phyloP scores from a whole-genome alignment of 2,797 vertebrate genomes.

The Acomys russatus region DNA sequence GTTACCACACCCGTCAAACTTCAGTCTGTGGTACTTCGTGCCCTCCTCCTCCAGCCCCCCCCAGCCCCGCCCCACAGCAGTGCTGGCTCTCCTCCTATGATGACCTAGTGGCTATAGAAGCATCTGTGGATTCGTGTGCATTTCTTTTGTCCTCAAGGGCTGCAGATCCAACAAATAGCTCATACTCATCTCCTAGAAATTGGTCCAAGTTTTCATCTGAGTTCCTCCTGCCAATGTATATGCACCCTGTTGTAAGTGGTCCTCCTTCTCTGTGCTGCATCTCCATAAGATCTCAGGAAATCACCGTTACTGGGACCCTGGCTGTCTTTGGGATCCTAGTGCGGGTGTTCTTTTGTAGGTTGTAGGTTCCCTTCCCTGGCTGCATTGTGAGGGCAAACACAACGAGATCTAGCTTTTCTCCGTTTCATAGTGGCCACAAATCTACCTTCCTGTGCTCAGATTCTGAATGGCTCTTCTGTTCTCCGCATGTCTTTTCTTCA shows the following conservation, averaged over 20 bases:
- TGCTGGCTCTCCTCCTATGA: too few relatives aligned
- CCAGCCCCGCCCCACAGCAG: too few relatives aligned
- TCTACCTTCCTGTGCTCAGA: not conserved
- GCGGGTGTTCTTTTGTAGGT: not conserved
- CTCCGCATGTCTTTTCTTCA: not conserved
- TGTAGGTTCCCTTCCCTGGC: not conserved
- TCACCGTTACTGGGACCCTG: not conserved
- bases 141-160: too few relatives aligned
- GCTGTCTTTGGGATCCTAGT: not conserved
- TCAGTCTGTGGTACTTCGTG: accelerated
- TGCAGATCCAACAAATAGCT: accelerated
- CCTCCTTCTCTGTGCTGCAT: not conserved
- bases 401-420: not conserved
- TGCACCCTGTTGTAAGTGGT: not conserved
- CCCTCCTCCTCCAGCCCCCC: too few relatives aligned
- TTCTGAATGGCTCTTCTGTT: too few relatives aligned
- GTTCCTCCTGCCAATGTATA: accelerated
- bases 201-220: not conserved
- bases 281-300: not conserved
- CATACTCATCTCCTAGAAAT: accelerated
- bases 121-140: accelerated
- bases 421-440: not conserved
- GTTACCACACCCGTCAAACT: not conserved
- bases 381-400: not conserved
- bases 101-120: accelerated